Evolutionary conservation across 2,797 vertebrate species (phyloP).

Genomic region (Melanotaenia parkinsoni): DNA sequence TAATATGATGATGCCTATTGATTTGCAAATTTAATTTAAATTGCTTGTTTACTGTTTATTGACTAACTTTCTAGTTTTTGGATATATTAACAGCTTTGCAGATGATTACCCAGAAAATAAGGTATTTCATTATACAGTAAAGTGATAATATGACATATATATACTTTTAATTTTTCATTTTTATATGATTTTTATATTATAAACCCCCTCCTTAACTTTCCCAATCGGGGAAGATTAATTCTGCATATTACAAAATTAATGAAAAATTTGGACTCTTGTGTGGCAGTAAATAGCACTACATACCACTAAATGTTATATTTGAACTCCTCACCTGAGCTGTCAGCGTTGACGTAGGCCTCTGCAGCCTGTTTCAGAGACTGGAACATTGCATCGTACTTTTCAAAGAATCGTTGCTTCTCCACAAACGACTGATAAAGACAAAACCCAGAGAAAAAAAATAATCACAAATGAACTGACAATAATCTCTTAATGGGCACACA

Average conservation of each 20-base stretch:
- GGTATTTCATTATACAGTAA: background rate
- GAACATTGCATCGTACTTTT: constrained; percentile 91
- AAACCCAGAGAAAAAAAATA: constrained; percentile 1
- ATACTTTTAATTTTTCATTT: no score
- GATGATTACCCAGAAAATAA: background rate
- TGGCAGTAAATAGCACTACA: background rate
- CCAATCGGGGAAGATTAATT: background rate
- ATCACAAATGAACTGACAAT: background rate
- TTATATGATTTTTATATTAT: background rate
- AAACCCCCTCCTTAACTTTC: background rate
- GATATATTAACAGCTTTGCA: background rate
- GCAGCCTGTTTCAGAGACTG: constrained; percentile 89
- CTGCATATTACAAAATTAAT: background rate
- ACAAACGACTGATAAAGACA: constrained; percentile 86
- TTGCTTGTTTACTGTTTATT: background rate
- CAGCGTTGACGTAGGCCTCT: constrained; percentile 88
- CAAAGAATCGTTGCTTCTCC: constrained; percentile 93
- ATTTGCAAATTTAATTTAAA: background rate
- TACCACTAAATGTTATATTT: background rate
- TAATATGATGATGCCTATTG: background rate
- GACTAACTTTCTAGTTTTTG: background rate
- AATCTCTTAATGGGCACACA: background rate
- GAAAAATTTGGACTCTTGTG: background rate
- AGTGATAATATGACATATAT: background rate
- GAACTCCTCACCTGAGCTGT: constrained; percentile 87